phyloP scores from a whole-genome alignment of 2,113 vertebrate genomes.

The Actinemys pallida region DNA sequence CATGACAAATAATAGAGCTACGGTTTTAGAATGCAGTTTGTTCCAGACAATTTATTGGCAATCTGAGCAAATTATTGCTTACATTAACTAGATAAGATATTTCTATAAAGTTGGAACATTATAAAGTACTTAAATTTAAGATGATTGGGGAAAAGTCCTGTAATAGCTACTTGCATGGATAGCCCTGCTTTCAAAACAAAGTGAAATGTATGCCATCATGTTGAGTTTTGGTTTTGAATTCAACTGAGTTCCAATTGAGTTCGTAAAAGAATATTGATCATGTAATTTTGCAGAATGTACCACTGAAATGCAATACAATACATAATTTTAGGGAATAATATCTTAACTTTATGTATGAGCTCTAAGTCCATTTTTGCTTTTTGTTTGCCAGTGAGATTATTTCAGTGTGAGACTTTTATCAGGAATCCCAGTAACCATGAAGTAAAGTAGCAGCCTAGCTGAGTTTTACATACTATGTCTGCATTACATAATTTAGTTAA shows the following conservation, averaged over 20 bases:
- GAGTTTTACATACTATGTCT: background rate
- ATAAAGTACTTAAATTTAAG: background rate
- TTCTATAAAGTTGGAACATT: background rate
- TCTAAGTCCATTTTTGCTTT: background rate
- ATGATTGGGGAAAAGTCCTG: background rate
- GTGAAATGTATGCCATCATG: background rate
- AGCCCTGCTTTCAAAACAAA: background rate
- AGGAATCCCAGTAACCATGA: background rate
- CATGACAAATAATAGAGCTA: background rate
- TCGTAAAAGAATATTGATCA: background rate
- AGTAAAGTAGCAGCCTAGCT: background rate
- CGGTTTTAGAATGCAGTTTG: background rate
- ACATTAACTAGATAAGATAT: background rate
- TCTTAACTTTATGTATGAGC: background rate
- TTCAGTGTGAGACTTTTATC: background rate
- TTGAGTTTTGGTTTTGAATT: background rate
- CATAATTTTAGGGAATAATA: rapidly evolving
- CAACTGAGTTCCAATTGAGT: background rate
- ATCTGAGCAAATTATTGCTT: background rate
- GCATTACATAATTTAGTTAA: background rate
- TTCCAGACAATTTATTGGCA: background rate
- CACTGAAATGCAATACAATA: background rate
- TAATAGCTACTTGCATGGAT: background rate
- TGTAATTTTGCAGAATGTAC: background rate
- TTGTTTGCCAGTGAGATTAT: background rate